phyloP scores from a whole-genome alignment of 2,888 invertebrate genomes.

The Exocentrus adspersus region DNA sequence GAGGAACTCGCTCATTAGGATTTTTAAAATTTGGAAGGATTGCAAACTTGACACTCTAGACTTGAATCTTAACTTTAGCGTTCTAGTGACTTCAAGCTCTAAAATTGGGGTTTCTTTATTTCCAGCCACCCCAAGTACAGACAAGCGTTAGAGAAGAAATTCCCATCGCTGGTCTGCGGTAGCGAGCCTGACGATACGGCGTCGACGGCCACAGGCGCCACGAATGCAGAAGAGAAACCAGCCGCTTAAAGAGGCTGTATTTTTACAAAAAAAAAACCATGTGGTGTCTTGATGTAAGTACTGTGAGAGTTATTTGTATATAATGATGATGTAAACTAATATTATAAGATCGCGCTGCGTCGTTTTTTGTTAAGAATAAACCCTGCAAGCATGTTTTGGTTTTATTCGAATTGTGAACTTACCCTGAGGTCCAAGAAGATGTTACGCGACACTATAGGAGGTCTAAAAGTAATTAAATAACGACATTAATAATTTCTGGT shows the following conservation, averaged over 20 bases:
- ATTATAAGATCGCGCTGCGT: slow-evolving; percentile 37
- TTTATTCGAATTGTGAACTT: neutral
- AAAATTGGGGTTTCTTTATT: too few relatives aligned
- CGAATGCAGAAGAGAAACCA: slow-evolving; percentile 73
- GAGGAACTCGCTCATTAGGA: too few relatives aligned
- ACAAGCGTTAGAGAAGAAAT: slow-evolving; percentile 78
- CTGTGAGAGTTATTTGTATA: slow-evolving; percentile 39
- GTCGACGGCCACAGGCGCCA: slow-evolving; percentile 75
- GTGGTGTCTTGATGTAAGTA: slow-evolving; percentile 33
- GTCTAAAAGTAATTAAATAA: too few relatives aligned
- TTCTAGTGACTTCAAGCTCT: too few relatives aligned
- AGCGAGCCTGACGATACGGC: slow-evolving; percentile 68
- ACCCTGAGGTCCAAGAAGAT: neutral
- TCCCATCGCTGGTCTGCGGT: slow-evolving; percentile 80
- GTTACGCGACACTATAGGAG: neutral
- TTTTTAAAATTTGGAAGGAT: too few relatives aligned
- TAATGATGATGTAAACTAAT: slow-evolving; percentile 13
- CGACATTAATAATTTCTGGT: too few relatives aligned
- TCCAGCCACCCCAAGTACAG: slow-evolving; percentile 82
- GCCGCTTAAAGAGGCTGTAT: slow-evolving; percentile 64
- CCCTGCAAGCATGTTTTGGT: slow-evolving; percentile 46
- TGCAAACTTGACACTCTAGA: too few relatives aligned
- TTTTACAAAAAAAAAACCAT: slow-evolving; percentile 13
- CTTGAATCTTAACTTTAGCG: too few relatives aligned
- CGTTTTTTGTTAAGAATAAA: slow-evolving; percentile 51